Evolutionary conservation across 1,140 invertebrate species (phyloP), one percentile per base, ranked within the genome.

Genomic region (Heliothis virescens): DNA sequence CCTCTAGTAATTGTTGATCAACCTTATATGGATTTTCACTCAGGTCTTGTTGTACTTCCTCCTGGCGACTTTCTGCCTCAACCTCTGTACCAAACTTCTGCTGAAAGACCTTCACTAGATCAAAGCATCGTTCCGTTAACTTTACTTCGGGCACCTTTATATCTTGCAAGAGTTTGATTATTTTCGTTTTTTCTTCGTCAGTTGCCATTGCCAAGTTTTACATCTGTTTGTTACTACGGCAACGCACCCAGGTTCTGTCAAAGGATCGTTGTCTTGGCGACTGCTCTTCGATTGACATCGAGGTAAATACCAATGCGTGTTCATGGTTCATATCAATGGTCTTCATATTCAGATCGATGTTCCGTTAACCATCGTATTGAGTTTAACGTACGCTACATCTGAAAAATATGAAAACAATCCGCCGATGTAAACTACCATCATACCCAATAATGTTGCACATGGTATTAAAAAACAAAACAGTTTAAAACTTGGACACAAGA

Each of bases 111-210:
- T 89, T 90, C 3, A 93, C 81, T 7, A 94, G 18, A 1, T 79
- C 80, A 0, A 77, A 82, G 62, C 92, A 90, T 48, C 88, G 79
- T 67, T 93, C 92, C 1, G 91, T 76, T 69, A 93, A 75, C 77
- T 89, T 92, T 0, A 87, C 53, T 74, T 94, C 93, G 0, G 89
- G 85, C 1, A 90, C 86, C 34, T 91, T 91, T 11, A 93, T n/a
- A 12, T 76, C 86, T 79, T 90, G 86, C 9, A 94, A 81, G 60
- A 94, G 85, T 83, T 93, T 94, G 3, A 84, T 57, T 52, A 93
- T 57, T 83, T 90, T 90, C 9, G 69, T 63, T 80, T 94, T 94
- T 15, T 94, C 93, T 60, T 93, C 92, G 41, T 93, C 91, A 0
- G 92, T 94, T 57, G 90, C 63, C 91, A 93, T 94, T 73, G 71